A percentile compares a stretch with the other conserved stretches of the same genome.
Evolutionary conservation across 2,113 vertebrate species (phyloP).

Genomic region (Corythaixoides concolor): DNA sequence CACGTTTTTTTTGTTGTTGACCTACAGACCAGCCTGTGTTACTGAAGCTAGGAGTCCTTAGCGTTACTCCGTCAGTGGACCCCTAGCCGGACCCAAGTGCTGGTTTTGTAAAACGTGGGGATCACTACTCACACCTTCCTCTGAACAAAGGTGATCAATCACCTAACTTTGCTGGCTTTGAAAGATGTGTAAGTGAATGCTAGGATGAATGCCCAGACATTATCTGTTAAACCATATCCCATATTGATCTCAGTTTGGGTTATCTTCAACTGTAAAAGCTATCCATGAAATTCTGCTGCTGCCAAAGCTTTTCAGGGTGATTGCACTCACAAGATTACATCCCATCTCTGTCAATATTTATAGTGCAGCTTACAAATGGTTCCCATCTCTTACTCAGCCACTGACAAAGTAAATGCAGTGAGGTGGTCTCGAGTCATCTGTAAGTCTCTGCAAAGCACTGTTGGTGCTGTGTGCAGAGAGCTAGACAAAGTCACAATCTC

Average conservation of each 20-base stretch:
- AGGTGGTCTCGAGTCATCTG: background rate
- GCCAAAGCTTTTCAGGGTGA: background rate
- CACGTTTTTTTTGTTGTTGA: background rate
- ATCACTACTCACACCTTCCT: background rate
- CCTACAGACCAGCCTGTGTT: background rate
- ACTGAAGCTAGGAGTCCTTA: background rate
- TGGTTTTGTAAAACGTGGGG: background rate
- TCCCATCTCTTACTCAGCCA: background rate
- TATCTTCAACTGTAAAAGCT: background rate
- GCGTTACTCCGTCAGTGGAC: background rate
- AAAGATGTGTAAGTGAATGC: background rate
- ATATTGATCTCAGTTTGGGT: background rate
- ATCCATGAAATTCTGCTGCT: background rate
- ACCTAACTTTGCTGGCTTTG: background rate
- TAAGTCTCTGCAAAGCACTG: background rate
- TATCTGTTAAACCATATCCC: background rate
- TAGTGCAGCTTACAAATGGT: background rate
- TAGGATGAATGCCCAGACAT: background rate
- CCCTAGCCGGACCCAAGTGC: background rate
- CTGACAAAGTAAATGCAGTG: background rate
- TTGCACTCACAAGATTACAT: background rate
- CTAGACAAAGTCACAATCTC: background rate
- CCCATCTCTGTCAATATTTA: background rate
- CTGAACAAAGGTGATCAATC: background rate
- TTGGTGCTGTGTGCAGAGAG: background rate